Evolutionary conservation across 92 coral and sea anemone genomes (phyloP).

Genomic region (Palythoa grandiflora): DNA sequence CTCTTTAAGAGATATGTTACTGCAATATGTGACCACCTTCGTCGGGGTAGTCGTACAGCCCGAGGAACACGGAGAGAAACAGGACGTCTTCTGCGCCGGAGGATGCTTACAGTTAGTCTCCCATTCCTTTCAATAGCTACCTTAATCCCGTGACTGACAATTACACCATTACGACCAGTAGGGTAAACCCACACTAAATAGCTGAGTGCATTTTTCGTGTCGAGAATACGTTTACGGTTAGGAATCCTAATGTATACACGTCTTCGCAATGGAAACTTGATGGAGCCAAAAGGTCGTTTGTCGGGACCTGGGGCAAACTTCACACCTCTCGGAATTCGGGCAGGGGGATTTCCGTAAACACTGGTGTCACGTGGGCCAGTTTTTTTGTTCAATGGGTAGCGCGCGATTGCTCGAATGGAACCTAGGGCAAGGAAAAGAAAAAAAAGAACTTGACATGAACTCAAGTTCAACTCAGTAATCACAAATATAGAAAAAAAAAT

Average conservation of each 20-base stretch:
- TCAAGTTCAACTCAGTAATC: no score
- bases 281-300: constrained; percentile 66
- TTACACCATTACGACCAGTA: constrained; percentile 69
- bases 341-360: constrained; percentile 64
- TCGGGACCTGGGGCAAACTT: constrained; percentile 77
- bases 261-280: constrained; percentile 58
- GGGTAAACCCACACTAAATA: constrained; percentile 71
- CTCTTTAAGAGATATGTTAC: constrained; percentile 56
- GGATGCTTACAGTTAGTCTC: constrained; percentile 58
- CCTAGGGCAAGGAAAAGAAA: constrained; percentile 31
- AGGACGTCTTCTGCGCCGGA: constrained; percentile 36
- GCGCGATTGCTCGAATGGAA: constrained; percentile 68
- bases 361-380: constrained; percentile 67
- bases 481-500: no score
- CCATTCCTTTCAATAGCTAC: constrained; percentile 17
- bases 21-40: constrained; percentile 74
- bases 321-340: constrained; percentile 41
- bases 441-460: not conserved
- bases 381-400: constrained; percentile 68
- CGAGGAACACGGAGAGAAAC: constrained; percentile 23
- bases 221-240: constrained; percentile 68
- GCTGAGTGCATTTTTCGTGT: constrained; percentile 67
- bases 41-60: constrained; percentile 17
- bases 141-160: constrained; percentile 61
- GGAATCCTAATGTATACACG: constrained; percentile 73